Conservation (phyloP, 1,140 invertebrate species). For the Caenorhabditis latens region DNA sequence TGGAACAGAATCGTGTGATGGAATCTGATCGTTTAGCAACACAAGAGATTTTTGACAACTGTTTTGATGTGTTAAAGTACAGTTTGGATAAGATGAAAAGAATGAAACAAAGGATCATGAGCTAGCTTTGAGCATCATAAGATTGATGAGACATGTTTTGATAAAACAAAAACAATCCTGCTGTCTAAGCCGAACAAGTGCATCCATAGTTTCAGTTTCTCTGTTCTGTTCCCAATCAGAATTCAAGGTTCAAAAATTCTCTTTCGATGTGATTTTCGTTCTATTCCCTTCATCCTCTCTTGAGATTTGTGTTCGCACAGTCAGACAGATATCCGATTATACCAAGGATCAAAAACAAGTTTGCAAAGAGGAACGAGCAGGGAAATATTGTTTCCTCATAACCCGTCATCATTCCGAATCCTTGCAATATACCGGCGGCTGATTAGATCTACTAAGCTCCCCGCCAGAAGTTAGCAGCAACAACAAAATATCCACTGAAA, state of each 20-base stretch:
- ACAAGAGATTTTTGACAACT: neutral
- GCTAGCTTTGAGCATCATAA: neutral
- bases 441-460: constrained; percentile 12
- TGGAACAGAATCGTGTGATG: no score
- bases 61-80: constrained; percentile 1
- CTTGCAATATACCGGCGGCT: constrained; percentile 14
- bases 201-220: no score
- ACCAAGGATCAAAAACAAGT: constrained; percentile 18
- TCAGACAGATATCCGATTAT: constrained; percentile 32
- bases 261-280: neutral
- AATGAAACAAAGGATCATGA: neutral
- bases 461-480: constrained; percentile 10
- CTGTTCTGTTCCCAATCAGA: no score
- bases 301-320: neutral
- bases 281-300: neutral
- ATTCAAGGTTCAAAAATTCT: no score
- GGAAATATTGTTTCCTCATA: constrained; percentile 37
- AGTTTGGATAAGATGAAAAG: neutral
- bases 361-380: neutral
- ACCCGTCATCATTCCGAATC: constrained; percentile 49
- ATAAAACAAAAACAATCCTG: neutral
- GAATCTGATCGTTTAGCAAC: no score
- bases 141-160: neutral
- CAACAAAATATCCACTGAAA: constrained; percentile 17
- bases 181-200: no score